These are phyloP conservation scores for Dioctria rufipes DNA, from an alignment of 2,888 invertebrate species.

Conservation along the genomic window DNA sequence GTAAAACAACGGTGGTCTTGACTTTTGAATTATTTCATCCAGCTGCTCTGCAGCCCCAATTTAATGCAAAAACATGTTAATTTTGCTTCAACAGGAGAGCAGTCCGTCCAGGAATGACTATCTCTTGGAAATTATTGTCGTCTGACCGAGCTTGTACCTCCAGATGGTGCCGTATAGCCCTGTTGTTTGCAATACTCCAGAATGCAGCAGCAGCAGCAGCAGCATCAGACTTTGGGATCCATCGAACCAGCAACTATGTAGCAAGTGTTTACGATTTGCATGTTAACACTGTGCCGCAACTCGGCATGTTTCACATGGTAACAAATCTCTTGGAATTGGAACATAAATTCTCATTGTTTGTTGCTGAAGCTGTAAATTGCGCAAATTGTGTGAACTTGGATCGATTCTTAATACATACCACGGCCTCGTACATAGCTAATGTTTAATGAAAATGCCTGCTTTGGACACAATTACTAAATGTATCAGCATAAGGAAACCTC, in stretches of 20 bases:
- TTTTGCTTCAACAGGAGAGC: conserved; percentile 36
- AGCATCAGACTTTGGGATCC: conserved; percentile 11
- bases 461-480: too few relatives aligned
- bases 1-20: not conserved
- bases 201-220: not conserved
- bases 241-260: conserved; percentile 43
- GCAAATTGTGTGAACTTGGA: not conserved
- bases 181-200: conserved; percentile 37
- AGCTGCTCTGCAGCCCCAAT: conserved; percentile 33
- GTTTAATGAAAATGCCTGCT: too few relatives aligned
- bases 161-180: conserved; percentile 35
- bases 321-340: conserved; percentile 40
- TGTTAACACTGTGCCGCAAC: conserved; percentile 43
- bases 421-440: not conserved
- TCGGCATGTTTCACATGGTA: conserved; percentile 10
- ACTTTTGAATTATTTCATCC: conserved; percentile 15
- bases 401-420: not conserved
- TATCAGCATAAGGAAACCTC: too few relatives aligned
- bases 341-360: conserved; percentile 36
- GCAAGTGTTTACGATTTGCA: conserved; percentile 43
- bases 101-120: not conserved
- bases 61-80: conserved; percentile 46
- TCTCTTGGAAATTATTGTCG: conserved; percentile 49
- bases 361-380: conserved; percentile 13
- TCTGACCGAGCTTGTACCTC: conserved; percentile 41